Base-by-base conservation (phyloP, 2,113 vertebrate species). In the Dipodomys merriami region DNA sequence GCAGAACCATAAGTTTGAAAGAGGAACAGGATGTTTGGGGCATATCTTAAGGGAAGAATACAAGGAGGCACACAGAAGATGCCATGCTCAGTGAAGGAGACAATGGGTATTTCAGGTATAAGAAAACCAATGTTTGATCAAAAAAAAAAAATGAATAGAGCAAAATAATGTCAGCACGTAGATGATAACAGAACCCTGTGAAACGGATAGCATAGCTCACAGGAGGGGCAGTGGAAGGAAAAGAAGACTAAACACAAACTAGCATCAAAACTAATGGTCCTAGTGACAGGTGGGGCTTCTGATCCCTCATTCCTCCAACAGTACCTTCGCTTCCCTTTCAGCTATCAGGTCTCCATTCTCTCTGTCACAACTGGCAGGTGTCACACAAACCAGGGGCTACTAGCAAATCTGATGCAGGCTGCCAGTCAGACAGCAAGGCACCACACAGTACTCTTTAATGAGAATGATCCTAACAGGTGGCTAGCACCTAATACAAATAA, bases 381-480 rank as follows among this genome's bases (percentile, higher is more conserved):
- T 97, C 97, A 97, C 72, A 96, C 95, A 97, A 97, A 97, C 91
- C 96, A 97, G 95, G 91, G 86, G 94, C 96, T 97, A 98, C 65
- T 30, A 57, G 97, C 97, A 98, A 98, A 98, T 97, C 95, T 97
- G 97, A 98, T 95, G 96, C 94, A 97, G 87, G 95, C 96, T 60
- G 62, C 97, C 97, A 97, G 96, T 96, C 97, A 98, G 98, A 98
- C 98, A 96, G 96, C 57, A 80, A 97, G 98, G 98, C 98, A 98
- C 97, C 98, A 97, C 95, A 97, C 96, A 98, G 97, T 98, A 98
- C 98, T 98, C 98, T 98, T 98, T 98, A 98, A 84, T 91, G 96
- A 98, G 98, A 99, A 98, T 77, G 98, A 98, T 98, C 97, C 97
- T 95, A 99, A 99, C 99, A 99, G 99, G 98, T 99, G 99, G 98